Evolutionary conservation across 2,888 invertebrate species (phyloP).

Genomic region (Sialis lutaria): DNA sequence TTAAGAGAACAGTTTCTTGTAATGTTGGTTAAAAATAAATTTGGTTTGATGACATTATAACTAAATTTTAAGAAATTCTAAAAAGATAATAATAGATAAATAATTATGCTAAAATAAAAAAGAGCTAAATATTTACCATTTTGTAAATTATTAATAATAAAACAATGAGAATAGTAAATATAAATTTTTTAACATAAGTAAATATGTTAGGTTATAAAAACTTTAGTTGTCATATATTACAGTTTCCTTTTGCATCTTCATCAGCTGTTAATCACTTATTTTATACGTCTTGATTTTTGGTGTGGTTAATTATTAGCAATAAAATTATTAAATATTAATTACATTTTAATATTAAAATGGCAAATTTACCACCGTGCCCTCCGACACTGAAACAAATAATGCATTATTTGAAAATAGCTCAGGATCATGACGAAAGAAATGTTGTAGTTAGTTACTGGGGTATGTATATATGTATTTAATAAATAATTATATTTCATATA

Average conservation of each 20-base stretch:
- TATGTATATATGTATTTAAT: constrained; percentile 20
- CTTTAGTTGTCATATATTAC: no score
- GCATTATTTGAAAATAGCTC: constrained; percentile 80
- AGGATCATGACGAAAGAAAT: constrained; percentile 82
- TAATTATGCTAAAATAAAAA: no score
- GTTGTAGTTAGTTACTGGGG: constrained; percentile 87
- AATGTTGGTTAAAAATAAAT: not conserved
- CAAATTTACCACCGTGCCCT: constrained; percentile 51
- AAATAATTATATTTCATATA: not conserved
- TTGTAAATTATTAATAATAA: no score
- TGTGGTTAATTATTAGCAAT: no score
- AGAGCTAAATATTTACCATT: no score
- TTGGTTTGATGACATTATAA: not conserved
- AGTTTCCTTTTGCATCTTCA: no score
- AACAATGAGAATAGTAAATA: no score
- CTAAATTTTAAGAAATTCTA: not conserved
- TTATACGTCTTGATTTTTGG: no score
- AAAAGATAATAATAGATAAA: not conserved
- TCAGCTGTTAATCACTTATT: no score
- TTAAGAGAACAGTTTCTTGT: not conserved
- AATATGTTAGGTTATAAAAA: no score
- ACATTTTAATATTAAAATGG: constrained; percentile 15
- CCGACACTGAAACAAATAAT: constrained; percentile 66
- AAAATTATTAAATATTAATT: not conserved
- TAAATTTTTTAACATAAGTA: no score